A percentile compares a stretch with the other conserved stretches of the same genome.
Evolutionary conservation across 2,888 invertebrate genomes (phyloP).

Genomic region (Hypena proboscidalis): DNA sequence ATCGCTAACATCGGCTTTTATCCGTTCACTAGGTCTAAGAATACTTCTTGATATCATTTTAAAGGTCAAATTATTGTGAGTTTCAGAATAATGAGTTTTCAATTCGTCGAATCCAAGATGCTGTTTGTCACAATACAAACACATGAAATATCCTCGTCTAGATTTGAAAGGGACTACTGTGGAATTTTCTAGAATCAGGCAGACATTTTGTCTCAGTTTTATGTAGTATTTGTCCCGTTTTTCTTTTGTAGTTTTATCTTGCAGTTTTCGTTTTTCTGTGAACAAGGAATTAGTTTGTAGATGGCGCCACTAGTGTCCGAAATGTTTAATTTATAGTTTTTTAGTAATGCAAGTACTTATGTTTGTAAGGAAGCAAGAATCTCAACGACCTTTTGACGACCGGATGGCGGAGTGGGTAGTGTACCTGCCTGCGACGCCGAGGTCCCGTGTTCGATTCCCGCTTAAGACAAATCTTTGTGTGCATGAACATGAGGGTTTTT

Average conservation of each 20-base stretch:
- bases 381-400: too few species aligned
- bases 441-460: too few species aligned
- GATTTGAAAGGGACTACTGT: conserved; percentile 44
- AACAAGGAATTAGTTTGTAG: too few species aligned
- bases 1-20: conserved; percentile 39
- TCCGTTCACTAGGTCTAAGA: conserved; percentile 24
- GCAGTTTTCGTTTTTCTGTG: conserved; percentile 2
- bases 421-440: too few species aligned
- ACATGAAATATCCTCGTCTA: conserved; percentile 41
- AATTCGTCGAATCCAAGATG: conserved; percentile 30
- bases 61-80: conserved; percentile 26
- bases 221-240: conserved; percentile 21
- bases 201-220: conserved; percentile 35
- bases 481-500: too few species aligned
- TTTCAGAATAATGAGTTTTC: conserved; percentile 26
- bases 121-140: conserved; percentile 42
- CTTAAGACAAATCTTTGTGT: too few species aligned
- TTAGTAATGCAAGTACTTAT: too few species aligned
- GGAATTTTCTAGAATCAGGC: conserved; percentile 41
- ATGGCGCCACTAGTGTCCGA: too few species aligned
- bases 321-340: too few species aligned
- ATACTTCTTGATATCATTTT: conserved; percentile 36
- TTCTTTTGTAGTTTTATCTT: neutral
- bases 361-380: too few species aligned
- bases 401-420: too few species aligned